A percentile compares a stretch with the other conserved stretches of the same genome.
Conservation (phyloP, 2,797 vertebrate species). For the Oceanodroma leucorhoa region DNA sequence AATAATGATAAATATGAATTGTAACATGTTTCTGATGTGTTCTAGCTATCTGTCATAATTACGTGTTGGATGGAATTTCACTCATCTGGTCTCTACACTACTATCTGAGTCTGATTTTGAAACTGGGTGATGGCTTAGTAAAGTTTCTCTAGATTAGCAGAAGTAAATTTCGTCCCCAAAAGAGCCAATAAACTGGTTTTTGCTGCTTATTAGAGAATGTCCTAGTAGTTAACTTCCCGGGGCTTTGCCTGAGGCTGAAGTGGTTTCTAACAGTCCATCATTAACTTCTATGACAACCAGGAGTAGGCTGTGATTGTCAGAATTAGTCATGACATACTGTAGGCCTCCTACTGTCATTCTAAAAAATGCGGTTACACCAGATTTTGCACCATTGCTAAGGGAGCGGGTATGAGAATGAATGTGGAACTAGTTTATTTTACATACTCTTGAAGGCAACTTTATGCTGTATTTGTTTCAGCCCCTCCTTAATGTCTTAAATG, state of each 20-base stretch:
- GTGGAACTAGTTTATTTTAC: not conserved
- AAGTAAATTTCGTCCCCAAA: slow-evolving; percentile 52
- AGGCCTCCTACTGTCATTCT: slow-evolving; percentile 51
- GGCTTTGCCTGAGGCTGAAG: slow-evolving; percentile 64
- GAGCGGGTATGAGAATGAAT: not conserved
- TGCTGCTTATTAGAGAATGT: slow-evolving; percentile 49
- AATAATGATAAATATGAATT: not conserved
- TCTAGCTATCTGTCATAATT: not conserved
- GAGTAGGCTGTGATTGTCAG: slow-evolving; percentile 40
- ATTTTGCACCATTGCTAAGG: not conserved
- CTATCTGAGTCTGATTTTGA: slow-evolving; percentile 16
- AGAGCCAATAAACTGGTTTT: slow-evolving; percentile 30
- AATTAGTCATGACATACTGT: slow-evolving; percentile 44
- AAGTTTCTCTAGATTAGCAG: slow-evolving; percentile 50
- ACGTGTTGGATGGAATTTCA: not conserved
- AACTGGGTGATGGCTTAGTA: not conserved
- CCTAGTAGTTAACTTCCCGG: slow-evolving; percentile 47
- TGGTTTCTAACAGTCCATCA: slow-evolving; percentile 53
- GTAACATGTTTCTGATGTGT: not conserved
- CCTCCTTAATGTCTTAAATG: not conserved
- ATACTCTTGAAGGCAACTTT: not conserved
- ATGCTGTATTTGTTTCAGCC: not conserved
- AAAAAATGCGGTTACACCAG: not conserved
- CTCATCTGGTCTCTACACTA: not conserved
- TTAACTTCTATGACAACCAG: slow-evolving; percentile 57